These are phyloP conservation scores for Spodoptera litura DNA, from an alignment of 1,140 invertebrate species.

Conservation along the genomic window DNA sequence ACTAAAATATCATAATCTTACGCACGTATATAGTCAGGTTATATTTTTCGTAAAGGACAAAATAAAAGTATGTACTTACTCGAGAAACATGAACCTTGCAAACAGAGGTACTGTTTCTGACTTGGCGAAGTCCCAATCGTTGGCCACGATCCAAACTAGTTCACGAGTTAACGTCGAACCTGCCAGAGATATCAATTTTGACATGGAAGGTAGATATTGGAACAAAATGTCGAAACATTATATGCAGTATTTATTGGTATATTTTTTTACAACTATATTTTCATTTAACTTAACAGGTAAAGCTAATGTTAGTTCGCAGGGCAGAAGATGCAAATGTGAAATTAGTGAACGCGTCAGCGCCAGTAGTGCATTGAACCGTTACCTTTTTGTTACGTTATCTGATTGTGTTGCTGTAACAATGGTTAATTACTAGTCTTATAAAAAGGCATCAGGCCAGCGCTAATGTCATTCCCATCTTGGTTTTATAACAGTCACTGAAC, in stretches of 20 bases:
- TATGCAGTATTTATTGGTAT: too few species aligned
- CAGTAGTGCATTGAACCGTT: conserved; percentile 6
- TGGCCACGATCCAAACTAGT: conserved; percentile 43
- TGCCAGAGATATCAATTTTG: neutral
- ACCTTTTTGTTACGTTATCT: conserved; percentile 21
- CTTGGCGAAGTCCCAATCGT: conserved; percentile 62
- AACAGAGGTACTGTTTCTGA: conserved; percentile 77
- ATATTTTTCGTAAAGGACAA: neutral
- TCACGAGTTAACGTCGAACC: conserved; percentile 47
- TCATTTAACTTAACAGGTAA: too few species aligned
- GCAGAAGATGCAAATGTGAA: conserved; percentile 9
- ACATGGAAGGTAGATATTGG: neutral
- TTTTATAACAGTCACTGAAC: conserved; percentile 2
- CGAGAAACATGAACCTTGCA: conserved; percentile 59
- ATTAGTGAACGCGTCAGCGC: neutral
- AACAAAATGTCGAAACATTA: too few species aligned
- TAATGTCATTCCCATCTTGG: conserved; percentile 4
- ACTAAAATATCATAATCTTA: neutral
- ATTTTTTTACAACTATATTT: too few species aligned
- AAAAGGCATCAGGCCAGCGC: neutral
- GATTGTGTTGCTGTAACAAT: conserved; percentile 20
- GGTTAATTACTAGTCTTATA: conserved; percentile 13
- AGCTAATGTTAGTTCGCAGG: too few species aligned
- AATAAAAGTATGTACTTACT: conserved; percentile 55
- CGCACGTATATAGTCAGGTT: neutral